Evolutionary conservation across 2,888 invertebrate genomes (phyloP).

Genomic region (Tetrapedia diversipes): DNA sequence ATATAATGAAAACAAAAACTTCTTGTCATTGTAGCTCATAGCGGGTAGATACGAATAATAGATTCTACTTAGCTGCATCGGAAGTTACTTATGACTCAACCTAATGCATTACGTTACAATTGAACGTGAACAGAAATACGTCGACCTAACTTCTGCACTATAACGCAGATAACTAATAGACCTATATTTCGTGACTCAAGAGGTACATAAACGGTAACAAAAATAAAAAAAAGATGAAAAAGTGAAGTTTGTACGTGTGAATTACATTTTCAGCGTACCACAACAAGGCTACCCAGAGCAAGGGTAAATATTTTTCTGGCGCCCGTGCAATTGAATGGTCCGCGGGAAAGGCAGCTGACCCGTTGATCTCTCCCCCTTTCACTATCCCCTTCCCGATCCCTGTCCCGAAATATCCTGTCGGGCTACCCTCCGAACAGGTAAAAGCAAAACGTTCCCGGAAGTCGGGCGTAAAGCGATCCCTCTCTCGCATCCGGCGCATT

Average conservation of each 20-base stretch:
- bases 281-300: constrained; percentile 20
- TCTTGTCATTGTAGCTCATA: too few relatives aligned
- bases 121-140: too few relatives aligned
- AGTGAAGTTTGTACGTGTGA: background rate
- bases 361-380: constrained; percentile 27
- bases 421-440: constrained; percentile 35
- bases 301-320: constrained; percentile 66
- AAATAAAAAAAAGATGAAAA: background rate
- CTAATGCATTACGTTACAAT: too few relatives aligned
- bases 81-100: too few relatives aligned
- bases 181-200: too few relatives aligned
- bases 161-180: too few relatives aligned
- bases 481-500: constrained; percentile 71
- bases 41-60: too few relatives aligned
- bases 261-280: background rate
- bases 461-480: constrained; percentile 70
- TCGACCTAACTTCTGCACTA: too few relatives aligned
- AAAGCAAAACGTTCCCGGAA: constrained; percentile 65
- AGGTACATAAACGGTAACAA: too few relatives aligned
- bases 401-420: background rate
- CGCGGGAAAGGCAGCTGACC: constrained; percentile 48
- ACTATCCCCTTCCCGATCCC: constrained; percentile 26
- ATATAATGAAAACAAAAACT: too few relatives aligned
- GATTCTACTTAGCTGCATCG: too few relatives aligned
- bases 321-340: constrained; percentile 42